Percentiles rank a stretch among this genome's conserved stretches.
phyloP scores from a whole-genome alignment of 2,888 invertebrate species.

The Tetanocera ferruginea region DNA sequence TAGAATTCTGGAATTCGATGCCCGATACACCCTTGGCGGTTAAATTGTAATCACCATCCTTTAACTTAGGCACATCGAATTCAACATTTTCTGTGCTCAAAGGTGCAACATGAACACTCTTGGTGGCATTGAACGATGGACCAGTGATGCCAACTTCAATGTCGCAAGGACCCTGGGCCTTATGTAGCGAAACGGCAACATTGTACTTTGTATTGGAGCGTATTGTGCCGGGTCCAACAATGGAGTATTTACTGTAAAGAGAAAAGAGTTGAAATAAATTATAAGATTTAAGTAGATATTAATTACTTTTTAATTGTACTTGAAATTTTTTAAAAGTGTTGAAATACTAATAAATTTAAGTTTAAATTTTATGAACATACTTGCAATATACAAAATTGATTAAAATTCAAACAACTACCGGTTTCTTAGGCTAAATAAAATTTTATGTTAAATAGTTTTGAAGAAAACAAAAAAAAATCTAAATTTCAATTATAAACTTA shows the following conservation, averaged over 20 bases:
- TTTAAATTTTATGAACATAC: no score
- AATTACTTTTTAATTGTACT: no score
- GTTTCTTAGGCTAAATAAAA: no score
- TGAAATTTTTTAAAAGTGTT: no score
- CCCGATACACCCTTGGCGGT: conserved; percentile 76
- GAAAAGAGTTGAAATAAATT: conserved; percentile 3
- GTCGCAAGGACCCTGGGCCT: conserved; percentile 56
- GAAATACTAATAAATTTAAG: no score
- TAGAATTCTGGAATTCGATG: conserved; percentile 80
- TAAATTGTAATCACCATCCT: conserved; percentile 59
- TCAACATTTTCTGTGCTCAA: conserved; percentile 79
- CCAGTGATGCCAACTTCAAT: conserved; percentile 83
- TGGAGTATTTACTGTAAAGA: conserved; percentile 74
- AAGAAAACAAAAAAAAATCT: no score
- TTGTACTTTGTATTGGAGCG: conserved; percentile 89
- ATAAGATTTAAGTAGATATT: no score
- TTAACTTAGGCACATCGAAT: conserved; percentile 73
- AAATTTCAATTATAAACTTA: no score
- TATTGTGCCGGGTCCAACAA: conserved; percentile 83
- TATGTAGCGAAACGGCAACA: conserved; percentile 78
- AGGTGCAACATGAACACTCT: conserved; percentile 79
- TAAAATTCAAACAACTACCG: no score
- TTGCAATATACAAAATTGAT: no score
- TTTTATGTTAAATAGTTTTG: no score
- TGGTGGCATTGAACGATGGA: conserved; percentile 78